These are phyloP conservation scores for Bufo gargarizans DNA, from an alignment of 2,113 vertebrate species.

Conservation along the genomic window DNA sequence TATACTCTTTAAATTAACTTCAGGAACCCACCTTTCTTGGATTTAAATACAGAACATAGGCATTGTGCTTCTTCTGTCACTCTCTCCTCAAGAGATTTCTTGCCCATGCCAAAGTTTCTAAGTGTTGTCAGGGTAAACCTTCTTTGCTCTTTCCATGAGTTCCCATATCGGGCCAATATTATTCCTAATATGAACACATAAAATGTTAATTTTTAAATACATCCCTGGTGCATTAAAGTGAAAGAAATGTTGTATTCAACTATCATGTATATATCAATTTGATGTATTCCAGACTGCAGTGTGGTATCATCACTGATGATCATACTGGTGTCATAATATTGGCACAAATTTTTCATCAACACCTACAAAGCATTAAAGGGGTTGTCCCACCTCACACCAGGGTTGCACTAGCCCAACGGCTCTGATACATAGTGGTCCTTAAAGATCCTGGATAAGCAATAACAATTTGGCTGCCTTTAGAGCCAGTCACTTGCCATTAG, in stretches of 20 bases:
- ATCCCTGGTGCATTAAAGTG: neutral
- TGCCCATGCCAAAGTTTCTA: conserved; percentile 56
- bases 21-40: conserved; percentile 2
- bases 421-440: too few relatives aligned
- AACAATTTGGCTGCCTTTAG: too few relatives aligned
- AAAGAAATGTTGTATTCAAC: neutral
- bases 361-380: too few relatives aligned
- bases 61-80: conserved; percentile 67
- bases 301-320: too few relatives aligned
- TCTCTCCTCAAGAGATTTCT: conserved; percentile 41
- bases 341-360: too few relatives aligned
- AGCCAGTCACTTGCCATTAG: too few relatives aligned
- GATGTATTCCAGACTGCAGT: neutral
- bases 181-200: neutral
- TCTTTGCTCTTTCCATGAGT: conserved; percentile 54
- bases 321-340: too few relatives aligned
- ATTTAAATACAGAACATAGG: conserved; percentile 60
- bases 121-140: conserved; percentile 40
- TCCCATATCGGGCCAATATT: conserved; percentile 25
- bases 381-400: too few relatives aligned
- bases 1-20: neutral
- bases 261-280: neutral
- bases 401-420: too few relatives aligned
- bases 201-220: neutral
- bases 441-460: too few relatives aligned